A percentile compares a stretch with the other conserved stretches of the same genome.
These are phyloP conservation scores for Pyrochroa serraticornis DNA, from an alignment of 2,888 invertebrate genomes.

Conservation along the genomic window DNA sequence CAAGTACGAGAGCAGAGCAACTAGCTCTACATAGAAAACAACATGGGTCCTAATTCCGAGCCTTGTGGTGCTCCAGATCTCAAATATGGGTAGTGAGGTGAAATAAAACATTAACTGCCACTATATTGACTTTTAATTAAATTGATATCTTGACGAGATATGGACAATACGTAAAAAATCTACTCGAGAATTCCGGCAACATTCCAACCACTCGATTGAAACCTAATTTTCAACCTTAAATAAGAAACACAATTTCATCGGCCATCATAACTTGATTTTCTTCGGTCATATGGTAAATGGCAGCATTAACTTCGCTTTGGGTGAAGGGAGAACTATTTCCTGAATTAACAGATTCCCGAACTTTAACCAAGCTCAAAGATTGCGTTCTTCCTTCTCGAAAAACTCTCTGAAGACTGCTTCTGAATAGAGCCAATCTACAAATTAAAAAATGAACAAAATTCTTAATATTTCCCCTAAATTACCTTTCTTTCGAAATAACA, in stretches of 20 bases:
- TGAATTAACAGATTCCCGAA: constrained; percentile 70
- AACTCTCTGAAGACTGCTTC: constrained; percentile 72
- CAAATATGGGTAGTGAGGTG: too few species aligned
- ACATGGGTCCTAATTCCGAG: too few species aligned
- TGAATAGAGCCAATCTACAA: constrained; percentile 70
- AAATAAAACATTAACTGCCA: not conserved
- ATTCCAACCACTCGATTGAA: too few species aligned
- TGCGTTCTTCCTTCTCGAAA: constrained; percentile 81
- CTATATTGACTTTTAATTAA: constrained; percentile 2
- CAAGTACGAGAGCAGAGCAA: too few species aligned
- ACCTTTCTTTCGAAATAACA: constrained; percentile 18
- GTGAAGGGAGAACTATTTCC: constrained; percentile 67
- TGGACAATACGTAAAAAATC: too few species aligned
- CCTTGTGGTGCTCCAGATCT: too few species aligned
- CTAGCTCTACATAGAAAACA: too few species aligned
- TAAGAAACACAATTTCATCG: constrained; percentile 82
- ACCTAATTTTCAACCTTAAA: constrained; percentile 62
- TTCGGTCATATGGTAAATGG: constrained; percentile 81
- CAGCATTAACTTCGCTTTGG: constrained; percentile 75
- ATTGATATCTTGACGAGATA: not conserved
- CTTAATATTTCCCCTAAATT: constrained; percentile 32
- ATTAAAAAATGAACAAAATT: constrained; percentile 9
- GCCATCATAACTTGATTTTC: constrained; percentile 93
- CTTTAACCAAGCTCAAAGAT: constrained; percentile 70
- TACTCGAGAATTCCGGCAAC: too few species aligned